Evolutionary conservation across 2,113 vertebrate species (phyloP), one percentile per base, ranked within the genome.

Genomic region (Triplophysa rosa): DNA sequence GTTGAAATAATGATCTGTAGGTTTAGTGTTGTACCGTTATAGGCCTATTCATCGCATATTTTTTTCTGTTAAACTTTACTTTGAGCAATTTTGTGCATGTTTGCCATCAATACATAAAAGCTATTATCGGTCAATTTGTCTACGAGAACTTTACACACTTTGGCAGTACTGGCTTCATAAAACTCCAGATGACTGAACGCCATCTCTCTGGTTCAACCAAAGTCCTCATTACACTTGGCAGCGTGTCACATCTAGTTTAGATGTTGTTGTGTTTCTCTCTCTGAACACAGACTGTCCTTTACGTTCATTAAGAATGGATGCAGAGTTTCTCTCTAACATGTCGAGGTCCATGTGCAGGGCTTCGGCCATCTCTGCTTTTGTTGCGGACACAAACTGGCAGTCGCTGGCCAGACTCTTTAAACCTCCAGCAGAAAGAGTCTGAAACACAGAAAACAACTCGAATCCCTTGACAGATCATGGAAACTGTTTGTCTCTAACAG

Each of bases 351-450:
- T 52, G 45, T 85, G 87, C 77, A 92, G 91, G 66, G 91, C 90
- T 66, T 90, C 90, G 0, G 82, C 89, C 87, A 93, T 87, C 79
- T 94, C 93, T 0, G 83, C 80, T 86, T 90, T 90, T 0, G 90
- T 89, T 16, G 89, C 78, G 3, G 72, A 62, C 19, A 93, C 0
- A 0, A 94, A 95, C 2, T 33, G 47, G 0, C 85, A 78, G 71
- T 95, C 91, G 0, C 0, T 61, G 0, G 91, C 90, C 86, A 94
- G 85, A 67, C 79, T 54, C 0, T 8, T 29, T 8, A 92, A 84
- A 74, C 92, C 92, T 0, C 90, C 90, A 0, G 87, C 91, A 54
- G 82, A 77, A 82, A 94, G 87, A 83, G 92, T 91, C 95, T 95
- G 81, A 42, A 47, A 65, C 62, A 78, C 21, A 8, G 45, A 69